Evolutionary conservation across 2,113 vertebrate genomes (phyloP), one percentile per base, ranked within the genome.

Genomic region (Peromyscus polionotus): DNA sequence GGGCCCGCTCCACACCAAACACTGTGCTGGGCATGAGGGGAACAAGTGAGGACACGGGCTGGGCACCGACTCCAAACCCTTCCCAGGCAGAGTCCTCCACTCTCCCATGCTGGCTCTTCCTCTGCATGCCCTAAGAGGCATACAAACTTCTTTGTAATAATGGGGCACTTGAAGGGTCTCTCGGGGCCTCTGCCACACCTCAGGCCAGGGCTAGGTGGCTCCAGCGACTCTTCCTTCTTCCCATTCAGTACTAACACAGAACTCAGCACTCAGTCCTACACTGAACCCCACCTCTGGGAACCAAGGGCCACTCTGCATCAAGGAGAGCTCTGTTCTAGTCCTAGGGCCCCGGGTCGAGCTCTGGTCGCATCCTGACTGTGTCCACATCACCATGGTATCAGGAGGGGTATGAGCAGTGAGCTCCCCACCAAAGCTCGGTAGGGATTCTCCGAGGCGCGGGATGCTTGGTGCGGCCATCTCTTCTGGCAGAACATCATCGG

Each of bases 201-300:
- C 28, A 17, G 10, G 67, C 14, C 36, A 54, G 70, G 75, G 85
- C 31, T 54, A 0, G 1, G 42, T 63, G 59, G 24, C 0, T 13
- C 26, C n/a, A 42, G 12, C n/a, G 48, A 31, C 45, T 7, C 4
- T 5, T 70, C 0, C 31, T 95, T 83, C 19, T 96, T 83, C 16
- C 28, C 14, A 31, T 45, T 79, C 12, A 20, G 48, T 39, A 0
- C 3, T 59, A 33, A 54, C 0, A 1, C 0, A 12, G 39, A 31
- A n/a, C 48, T 33, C 36, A 26, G 5, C 33, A 16, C 19, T 39
- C 10, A 67, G 36, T 33, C 4, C 20, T 42, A 24, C 42, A 26
- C 10, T 39, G 36, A 85, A 1, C 26, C 9, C n/a, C 80, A 0
- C 36, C 33, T 83, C 11, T 1, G 59, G 51, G 45, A 54, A 1